Evolutionary conservation across 2,888 invertebrate species (phyloP).

Genomic region (Melolontha melolontha): DNA sequence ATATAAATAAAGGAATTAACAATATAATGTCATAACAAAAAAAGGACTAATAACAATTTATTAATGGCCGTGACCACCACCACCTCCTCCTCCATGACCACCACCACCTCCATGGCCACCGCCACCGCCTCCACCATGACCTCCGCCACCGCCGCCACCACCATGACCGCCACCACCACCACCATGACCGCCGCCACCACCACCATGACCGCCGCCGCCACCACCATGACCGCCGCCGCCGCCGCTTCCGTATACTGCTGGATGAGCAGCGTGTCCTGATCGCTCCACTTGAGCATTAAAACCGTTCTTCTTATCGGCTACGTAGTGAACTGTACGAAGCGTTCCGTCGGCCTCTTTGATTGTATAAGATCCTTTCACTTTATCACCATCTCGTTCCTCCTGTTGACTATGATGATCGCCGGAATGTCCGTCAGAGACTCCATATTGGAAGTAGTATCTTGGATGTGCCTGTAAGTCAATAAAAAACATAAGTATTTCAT

Average conservation of each 20-base stretch:
- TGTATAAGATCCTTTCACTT: conserved; percentile 48
- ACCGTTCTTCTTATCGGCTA: conserved; percentile 51
- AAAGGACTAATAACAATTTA: conserved; percentile 5
- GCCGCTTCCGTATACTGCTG: conserved; percentile 38
- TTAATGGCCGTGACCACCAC: conserved; percentile 4
- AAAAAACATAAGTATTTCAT: neutral
- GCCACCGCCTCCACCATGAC: conserved; percentile 2
- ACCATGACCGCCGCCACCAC: neutral
- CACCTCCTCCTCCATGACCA: conserved; percentile 3
- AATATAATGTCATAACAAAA: neutral
- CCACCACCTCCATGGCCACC: conserved; percentile 7
- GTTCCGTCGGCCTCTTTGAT: conserved; percentile 49
- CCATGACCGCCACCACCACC: conserved; percentile 1
- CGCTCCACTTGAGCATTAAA: conserved; percentile 50
- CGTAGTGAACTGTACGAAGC: conserved; percentile 53
- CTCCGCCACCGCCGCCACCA: conserved; percentile 7
- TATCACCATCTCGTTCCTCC: conserved; percentile 48
- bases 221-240: conserved; percentile 26
- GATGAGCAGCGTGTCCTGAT: conserved; percentile 46
- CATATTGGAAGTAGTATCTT: conserved; percentile 49
- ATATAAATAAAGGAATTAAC: neutral
- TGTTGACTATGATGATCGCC: conserved; percentile 48
- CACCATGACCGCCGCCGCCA: conserved; percentile 1
- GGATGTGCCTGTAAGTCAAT: conserved; percentile 44
- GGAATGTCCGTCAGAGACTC: conserved; percentile 47